A percentile compares a stretch with the other conserved stretches of the same genome.
These are phyloP conservation scores for Eidolon helvum DNA, from an alignment of 2,113 vertebrate species.

Conservation along the genomic window DNA sequence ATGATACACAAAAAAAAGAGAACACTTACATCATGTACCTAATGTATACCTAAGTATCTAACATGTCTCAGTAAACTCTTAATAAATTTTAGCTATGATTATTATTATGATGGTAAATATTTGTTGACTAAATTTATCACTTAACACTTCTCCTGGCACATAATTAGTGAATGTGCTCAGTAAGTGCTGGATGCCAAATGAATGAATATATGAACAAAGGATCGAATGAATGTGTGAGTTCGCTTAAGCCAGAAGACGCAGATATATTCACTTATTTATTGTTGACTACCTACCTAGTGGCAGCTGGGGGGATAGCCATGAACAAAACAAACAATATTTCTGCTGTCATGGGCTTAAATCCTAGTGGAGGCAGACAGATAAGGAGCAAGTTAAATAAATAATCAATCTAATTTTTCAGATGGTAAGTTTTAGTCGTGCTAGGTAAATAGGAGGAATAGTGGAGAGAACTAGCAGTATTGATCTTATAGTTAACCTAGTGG, in stretches of 20 bases:
- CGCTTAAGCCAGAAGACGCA: not conserved
- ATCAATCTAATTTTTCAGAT: not conserved
- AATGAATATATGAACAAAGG: not conserved
- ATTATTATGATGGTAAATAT: not conserved
- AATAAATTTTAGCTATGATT: not conserved
- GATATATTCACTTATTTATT: not conserved
- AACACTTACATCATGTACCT: not conserved
- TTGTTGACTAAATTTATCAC: not conserved
- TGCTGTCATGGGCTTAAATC: not conserved
- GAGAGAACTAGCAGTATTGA: not conserved
- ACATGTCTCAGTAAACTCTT: not conserved
- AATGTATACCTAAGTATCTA: not conserved
- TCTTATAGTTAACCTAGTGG: not conserved
- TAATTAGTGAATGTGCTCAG: not conserved
- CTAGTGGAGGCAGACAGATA: not conserved
- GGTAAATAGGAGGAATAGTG: not conserved
- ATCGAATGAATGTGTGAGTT: not conserved
- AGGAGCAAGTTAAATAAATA: slow-evolving; percentile 41
- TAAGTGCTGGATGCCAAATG: not conserved
- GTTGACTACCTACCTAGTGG: not conserved
- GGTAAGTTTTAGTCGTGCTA: not conserved
- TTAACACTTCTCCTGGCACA: not conserved
- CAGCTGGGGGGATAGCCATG: not conserved
- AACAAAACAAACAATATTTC: not conserved
- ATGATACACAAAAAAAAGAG: too few relatives aligned